These are phyloP conservation scores for Pocillopora verrucosa DNA, from an alignment of 64 coral and sea anemone species.

Conservation along the genomic window DNA sequence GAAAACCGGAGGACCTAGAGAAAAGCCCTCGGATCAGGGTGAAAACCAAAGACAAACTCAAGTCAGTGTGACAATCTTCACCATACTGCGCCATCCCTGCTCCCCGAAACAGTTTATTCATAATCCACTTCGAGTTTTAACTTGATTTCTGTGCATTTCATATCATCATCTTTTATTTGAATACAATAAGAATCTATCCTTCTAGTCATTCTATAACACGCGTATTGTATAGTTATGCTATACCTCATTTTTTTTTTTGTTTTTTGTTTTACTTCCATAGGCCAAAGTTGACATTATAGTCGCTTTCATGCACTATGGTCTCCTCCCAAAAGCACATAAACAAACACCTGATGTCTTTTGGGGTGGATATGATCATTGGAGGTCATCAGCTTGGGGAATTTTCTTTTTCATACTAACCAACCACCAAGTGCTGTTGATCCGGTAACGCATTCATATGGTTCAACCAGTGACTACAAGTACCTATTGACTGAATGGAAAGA, in stretches of 20 bases:
- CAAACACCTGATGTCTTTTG: slow-evolving; percentile 40
- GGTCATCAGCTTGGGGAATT: slow-evolving; percentile 55
- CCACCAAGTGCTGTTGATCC: neutral
- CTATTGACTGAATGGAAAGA: neutral
- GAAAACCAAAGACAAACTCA: too few relatives aligned
- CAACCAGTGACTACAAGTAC: neutral
- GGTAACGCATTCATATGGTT: neutral
- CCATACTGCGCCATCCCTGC: too few relatives aligned
- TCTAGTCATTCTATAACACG: too few relatives aligned
- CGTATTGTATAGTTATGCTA: neutral
- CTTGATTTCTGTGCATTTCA: too few relatives aligned
- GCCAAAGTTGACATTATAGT: slow-evolving; percentile 64
- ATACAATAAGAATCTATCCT: too few relatives aligned
- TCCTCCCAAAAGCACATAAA: slow-evolving; percentile 4
- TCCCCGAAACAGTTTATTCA: too few relatives aligned
- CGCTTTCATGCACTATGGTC: slow-evolving; percentile 62
- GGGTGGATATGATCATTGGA: slow-evolving; percentile 50
- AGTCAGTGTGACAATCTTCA: too few relatives aligned
- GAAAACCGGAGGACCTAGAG: too few relatives aligned
- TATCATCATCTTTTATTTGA: too few relatives aligned
- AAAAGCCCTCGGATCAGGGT: too few relatives aligned
- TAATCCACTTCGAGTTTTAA: too few relatives aligned
- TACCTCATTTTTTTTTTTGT: neutral
- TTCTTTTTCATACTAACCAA: slow-evolving; percentile 28
- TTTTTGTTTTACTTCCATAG: neutral